Base-by-base conservation (phyloP, 2,113 vertebrate species). In the Laticauda colubrina region DNA sequence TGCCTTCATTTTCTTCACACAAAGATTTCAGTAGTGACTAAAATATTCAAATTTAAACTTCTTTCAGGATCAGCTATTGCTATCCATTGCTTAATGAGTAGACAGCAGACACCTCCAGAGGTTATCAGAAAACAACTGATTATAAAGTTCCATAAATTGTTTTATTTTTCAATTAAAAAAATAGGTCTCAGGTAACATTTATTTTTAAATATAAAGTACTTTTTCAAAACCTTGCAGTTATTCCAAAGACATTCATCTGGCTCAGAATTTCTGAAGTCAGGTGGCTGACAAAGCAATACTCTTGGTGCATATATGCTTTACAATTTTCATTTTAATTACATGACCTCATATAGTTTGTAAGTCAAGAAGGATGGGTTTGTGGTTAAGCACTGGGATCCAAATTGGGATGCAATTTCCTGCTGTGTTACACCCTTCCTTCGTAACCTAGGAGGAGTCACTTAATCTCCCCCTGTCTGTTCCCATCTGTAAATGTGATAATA, bases 241-340 rank as follows among this genome's bases (percentile, higher is more conserved):
- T 85, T 89, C 81, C n/a, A 53, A 24, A 59, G 6, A 3, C 26
- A 85, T 39, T 43, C 4, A 53, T 90, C 93, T 56, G 7, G 89
- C 75, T 90, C 61, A 48, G 87, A 53, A 89, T 3, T 15, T 34
- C 4, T 93, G 54, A 45, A 93, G n/a, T 87, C 91, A 90, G 89
- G 43, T 90, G 85, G 5, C 69, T 34, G 1, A 39, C 9, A 29
- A 2, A 93, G 59, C 2, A 53, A 0, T 53, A 43, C 64, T 88
- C 94, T 34, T 64, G 29, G 3, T 90, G 5, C 3, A 26, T 88
- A n/a, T 88, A 23, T 59, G 89, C 91, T 94, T 94, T 94, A 6
- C 92, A 88, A 7, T 6, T 90, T 2, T 92, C 0, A 92, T 93
- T 96, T 94, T 64, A 92, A 90, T 94, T 92, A 92, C 39, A 12